Percentiles rank a stretch among this genome's conserved stretches.
Conservation (phyloP, 2,888 invertebrate genomes). For the Cheilosia vernalis region DNA sequence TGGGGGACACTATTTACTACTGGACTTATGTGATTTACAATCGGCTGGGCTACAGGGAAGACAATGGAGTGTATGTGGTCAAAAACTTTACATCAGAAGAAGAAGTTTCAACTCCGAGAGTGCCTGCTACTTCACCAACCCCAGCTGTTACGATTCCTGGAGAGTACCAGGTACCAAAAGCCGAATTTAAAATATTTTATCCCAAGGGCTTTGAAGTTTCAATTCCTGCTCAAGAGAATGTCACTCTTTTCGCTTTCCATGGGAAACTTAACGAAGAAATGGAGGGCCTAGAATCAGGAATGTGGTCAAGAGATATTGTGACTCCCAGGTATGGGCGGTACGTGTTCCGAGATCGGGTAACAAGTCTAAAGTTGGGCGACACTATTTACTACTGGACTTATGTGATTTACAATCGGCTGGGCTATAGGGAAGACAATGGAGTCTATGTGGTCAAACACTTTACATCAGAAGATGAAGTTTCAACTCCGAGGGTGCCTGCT, state of each 20-base stretch:
- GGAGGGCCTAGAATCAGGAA: slow-evolving; percentile 87
- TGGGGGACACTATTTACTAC: slow-evolving; percentile 88
- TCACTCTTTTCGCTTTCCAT: slow-evolving; percentile 88
- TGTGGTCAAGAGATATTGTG: slow-evolving; percentile 86
- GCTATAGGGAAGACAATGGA: slow-evolving; percentile 87
- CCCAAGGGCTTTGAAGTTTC: slow-evolving; percentile 84
- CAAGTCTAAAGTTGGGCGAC: slow-evolving; percentile 86
- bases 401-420: slow-evolving; percentile 87
- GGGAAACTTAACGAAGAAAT: slow-evolving; percentile 89
- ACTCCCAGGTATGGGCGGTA: slow-evolving; percentile 86
- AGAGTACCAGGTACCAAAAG: slow-evolving; percentile 82
- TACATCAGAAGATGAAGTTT: neutral
- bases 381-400: slow-evolving; percentile 90
- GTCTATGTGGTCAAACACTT: slow-evolving; percentile 12
- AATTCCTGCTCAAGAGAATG: slow-evolving; percentile 85
- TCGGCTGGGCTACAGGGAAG: slow-evolving; percentile 87
- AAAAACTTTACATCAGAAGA: neutral
- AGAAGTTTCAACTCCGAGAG: neutral
- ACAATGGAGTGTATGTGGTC: slow-evolving; percentile 83
- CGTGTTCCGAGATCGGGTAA: slow-evolving; percentile 86
- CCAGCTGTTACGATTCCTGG: neutral
- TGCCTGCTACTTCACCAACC: neutral
- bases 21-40: slow-evolving; percentile 89
- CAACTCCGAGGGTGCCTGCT: neutral
- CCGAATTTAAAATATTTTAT: slow-evolving; percentile 83